Percentiles rank a stretch among this genome's conserved stretches.
Evolutionary conservation across 2,797 vertebrate genomes (phyloP).

Genomic region (Crax fasciolata): DNA sequence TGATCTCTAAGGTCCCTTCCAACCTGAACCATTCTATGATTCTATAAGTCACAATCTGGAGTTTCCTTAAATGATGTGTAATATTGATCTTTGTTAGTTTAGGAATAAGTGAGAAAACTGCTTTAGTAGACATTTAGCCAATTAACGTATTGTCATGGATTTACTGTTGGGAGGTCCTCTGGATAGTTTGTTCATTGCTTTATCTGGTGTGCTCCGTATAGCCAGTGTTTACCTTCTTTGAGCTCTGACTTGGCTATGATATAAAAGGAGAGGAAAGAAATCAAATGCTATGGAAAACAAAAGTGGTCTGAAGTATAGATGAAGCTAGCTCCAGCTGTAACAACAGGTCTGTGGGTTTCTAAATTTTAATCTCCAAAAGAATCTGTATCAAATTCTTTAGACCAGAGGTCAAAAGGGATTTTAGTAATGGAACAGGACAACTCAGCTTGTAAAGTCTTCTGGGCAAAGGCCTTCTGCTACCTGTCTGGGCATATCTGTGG

Average conservation of each 20-base stretch:
- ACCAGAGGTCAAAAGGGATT: slow-evolving; percentile 31
- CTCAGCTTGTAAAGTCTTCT: neutral
- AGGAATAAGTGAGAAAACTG: neutral
- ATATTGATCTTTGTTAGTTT: neutral
- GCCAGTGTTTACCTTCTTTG: neutral
- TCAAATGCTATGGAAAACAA: slow-evolving; percentile 65
- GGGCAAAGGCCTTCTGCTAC: neutral
- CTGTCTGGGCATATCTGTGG: neutral
- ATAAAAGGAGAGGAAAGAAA: slow-evolving; percentile 30
- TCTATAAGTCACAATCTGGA: neutral
- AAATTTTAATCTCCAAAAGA: slow-evolving; percentile 63
- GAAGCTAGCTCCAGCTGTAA: slow-evolving; percentile 69
- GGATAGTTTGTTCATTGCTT: neutral
- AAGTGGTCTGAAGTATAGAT: slow-evolving; percentile 21
- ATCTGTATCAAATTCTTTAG: slow-evolving; percentile 67
- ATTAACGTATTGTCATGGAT: neutral
- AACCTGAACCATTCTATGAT: no score
- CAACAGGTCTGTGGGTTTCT: slow-evolving; percentile 55
- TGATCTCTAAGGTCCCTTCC: no score
- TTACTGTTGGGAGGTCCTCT: neutral
- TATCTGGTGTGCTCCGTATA: neutral
- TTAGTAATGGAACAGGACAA: slow-evolving; percentile 46
- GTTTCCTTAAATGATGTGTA: neutral
- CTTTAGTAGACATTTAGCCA: neutral
- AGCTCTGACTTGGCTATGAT: neutral